Conservation (phyloP, 2,113 vertebrate genomes). For the Ictidomys tridecemlineatus region DNA sequence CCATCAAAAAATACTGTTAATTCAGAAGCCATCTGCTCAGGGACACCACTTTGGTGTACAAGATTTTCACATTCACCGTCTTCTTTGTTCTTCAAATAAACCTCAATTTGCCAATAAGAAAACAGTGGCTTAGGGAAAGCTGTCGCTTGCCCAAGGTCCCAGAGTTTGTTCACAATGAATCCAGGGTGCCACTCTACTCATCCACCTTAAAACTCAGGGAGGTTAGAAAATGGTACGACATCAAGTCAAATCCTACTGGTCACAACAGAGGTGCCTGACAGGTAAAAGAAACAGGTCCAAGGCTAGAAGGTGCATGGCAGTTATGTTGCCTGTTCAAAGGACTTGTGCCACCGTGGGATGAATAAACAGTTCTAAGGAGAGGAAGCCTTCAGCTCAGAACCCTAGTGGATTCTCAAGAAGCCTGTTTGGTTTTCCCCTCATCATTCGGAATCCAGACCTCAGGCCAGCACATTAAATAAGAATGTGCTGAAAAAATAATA, state of each 20-base stretch:
- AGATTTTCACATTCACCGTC: neutral
- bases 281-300: neutral
- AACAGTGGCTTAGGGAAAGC: neutral
- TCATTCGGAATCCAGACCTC: neutral
- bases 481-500: no score
- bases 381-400: neutral
- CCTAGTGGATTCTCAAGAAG: neutral
- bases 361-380: neutral
- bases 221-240: neutral
- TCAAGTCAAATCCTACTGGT: neutral
- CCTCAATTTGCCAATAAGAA: neutral
- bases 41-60: neutral
- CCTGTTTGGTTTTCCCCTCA: conserved; percentile 21
- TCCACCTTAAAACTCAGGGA: neutral
- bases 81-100: conserved; percentile 31
- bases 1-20: no score
- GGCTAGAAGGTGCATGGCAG: neutral
- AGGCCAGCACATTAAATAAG: neutral
- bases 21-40: neutral
- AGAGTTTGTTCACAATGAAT: neutral
- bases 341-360: rapidly evolving
- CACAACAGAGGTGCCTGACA: neutral
- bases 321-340: neutral
- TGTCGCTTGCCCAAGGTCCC: neutral
- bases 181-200: neutral